phyloP scores from a whole-genome alignment of 2,113 vertebrate genomes.

The Tapirus terrestris region DNA sequence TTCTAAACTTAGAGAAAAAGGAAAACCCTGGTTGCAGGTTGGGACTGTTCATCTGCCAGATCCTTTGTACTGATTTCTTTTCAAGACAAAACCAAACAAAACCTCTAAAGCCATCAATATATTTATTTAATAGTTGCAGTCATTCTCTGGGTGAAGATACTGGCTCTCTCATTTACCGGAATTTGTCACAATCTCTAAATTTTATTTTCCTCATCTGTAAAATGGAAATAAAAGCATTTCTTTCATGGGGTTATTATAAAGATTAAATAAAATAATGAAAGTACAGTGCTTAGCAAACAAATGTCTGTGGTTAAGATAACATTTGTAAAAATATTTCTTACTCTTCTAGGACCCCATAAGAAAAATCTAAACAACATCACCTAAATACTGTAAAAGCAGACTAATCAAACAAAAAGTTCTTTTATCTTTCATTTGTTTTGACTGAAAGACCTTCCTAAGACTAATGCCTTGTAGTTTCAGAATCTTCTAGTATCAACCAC shows the following conservation, averaged over 20 bases:
- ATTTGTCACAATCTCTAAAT: slow-evolving; percentile 15
- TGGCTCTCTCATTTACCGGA: not conserved
- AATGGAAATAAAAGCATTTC: slow-evolving; percentile 13
- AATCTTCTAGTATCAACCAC: not conserved
- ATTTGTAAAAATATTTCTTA: not conserved
- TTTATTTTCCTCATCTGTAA: slow-evolving; percentile 51
- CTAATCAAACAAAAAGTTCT: slow-evolving; percentile 24
- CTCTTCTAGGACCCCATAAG: not conserved
- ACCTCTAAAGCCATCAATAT: not conserved
- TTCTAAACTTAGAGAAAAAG: slow-evolving; percentile 28
- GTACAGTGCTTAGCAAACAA: not conserved
- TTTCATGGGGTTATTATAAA: slow-evolving; percentile 11
- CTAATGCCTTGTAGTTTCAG: not conserved
- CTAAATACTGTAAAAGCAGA: slow-evolving; percentile 41
- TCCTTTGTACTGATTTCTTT: not conserved
- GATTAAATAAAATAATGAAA: slow-evolving; percentile 18
- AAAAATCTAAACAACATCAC: slow-evolving; percentile 16
- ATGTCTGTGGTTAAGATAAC: not conserved
- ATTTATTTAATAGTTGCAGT: slow-evolving; percentile 30
- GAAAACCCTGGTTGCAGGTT: not conserved
- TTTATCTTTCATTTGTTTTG: slow-evolving; percentile 46
- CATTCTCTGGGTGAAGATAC: not conserved
- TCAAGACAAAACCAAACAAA: not conserved
- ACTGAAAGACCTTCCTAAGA: not conserved
- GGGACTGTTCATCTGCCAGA: not conserved